Percentiles rank a stretch among this genome's conserved stretches.
phyloP scores from a whole-genome alignment of 2,797 vertebrate species.

The Euthynnus affinis region DNA sequence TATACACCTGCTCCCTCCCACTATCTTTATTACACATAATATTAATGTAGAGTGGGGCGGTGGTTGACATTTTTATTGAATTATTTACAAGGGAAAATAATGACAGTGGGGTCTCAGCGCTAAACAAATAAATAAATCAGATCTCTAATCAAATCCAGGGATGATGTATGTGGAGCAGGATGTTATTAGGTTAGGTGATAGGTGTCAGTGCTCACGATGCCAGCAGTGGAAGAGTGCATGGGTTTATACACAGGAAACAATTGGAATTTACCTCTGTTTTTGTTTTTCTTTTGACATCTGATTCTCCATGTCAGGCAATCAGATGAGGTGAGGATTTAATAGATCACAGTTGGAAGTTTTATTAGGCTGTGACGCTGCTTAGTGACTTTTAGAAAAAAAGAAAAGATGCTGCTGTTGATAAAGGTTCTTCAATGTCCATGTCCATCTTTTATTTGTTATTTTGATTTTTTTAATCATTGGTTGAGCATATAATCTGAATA shows the following conservation, averaged over 20 bases:
- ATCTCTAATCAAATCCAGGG: slow-evolving; percentile 83
- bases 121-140: slow-evolving; percentile 89
- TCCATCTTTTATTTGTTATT: slow-evolving; percentile 14
- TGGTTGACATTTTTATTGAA: slow-evolving; percentile 86
- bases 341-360: slow-evolving; percentile 33
- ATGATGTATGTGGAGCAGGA: slow-evolving; percentile 78
- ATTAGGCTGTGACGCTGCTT: slow-evolving; percentile 21
- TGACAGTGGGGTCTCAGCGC: slow-evolving; percentile 77
- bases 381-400: slow-evolving; percentile 2
- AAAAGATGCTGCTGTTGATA: neutral
- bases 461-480: neutral
- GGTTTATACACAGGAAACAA: slow-evolving; percentile 50
- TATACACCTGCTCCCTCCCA: slow-evolving; percentile 67
- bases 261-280: slow-evolving; percentile 42
- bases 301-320: slow-evolving; percentile 35
- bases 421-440: neutral
- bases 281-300: slow-evolving; percentile 26
- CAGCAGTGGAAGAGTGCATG: slow-evolving; percentile 57
- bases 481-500: too few relatives aligned
- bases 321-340: slow-evolving; percentile 31
- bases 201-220: slow-evolving; percentile 75
- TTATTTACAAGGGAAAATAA: slow-evolving; percentile 88
- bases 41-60: slow-evolving; percentile 77
- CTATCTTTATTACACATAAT: slow-evolving; percentile 82
- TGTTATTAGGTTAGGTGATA: slow-evolving; percentile 82